Evolutionary conservation across 2,888 invertebrate genomes (phyloP).

Genomic region (Ellobium chinense): DNA sequence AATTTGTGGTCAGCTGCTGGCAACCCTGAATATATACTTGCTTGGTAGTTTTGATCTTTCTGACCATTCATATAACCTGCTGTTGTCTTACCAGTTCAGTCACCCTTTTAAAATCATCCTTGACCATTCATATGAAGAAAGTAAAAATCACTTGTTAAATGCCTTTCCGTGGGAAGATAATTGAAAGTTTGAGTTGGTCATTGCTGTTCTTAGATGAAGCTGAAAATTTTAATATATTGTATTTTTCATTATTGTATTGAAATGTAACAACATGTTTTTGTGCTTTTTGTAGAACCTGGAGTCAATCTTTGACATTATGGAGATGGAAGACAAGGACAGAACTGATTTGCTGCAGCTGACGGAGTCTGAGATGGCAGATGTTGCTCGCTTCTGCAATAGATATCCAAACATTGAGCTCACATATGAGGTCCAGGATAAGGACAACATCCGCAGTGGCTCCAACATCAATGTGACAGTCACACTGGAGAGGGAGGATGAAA

Average conservation of each 20-base stretch:
- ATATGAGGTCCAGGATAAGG: conserved; percentile 92
- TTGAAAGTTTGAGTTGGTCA: too few species aligned
- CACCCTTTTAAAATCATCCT: too few species aligned
- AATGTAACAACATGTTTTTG: neutral
- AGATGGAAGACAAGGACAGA: conserved; percentile 92
- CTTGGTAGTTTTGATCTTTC: too few species aligned
- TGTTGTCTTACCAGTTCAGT: too few species aligned
- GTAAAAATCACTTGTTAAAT: too few species aligned
- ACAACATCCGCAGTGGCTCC: conserved; percentile 82
- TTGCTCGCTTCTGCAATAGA: conserved; percentile 98
- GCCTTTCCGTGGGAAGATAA: too few species aligned
- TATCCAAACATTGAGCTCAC: conserved; percentile 98
- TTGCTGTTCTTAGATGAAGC: too few species aligned
- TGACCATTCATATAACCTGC: too few species aligned
- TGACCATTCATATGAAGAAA: too few species aligned
- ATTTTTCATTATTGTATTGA: neutral
- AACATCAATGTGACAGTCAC: conserved; percentile 92
- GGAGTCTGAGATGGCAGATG: conserved; percentile 96
- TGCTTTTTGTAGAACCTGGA: conserved; percentile 84
- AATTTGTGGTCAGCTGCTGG: too few species aligned
- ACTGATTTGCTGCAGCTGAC: conserved; percentile 85
- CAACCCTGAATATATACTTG: too few species aligned
- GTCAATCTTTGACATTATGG: conserved; percentile 97
- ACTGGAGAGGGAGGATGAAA: conserved; percentile 97
- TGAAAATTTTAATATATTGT: too few species aligned